Base-by-base conservation (phyloP, 2,888 invertebrate species). In the Petrolisthes cinctipes region DNA sequence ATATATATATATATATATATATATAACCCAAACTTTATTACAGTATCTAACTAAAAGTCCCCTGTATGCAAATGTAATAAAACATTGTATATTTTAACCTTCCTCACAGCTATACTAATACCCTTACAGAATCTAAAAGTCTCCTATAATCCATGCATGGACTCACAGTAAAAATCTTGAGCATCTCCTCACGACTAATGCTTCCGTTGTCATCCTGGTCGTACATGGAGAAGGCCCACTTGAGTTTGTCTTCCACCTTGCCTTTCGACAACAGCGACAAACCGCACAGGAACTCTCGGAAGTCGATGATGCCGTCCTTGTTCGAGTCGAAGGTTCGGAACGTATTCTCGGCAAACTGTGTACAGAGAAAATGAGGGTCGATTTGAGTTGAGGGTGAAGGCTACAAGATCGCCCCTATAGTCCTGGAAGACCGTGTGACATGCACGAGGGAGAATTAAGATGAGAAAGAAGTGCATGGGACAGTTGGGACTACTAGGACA, bases 211-310 rank as follows among this genome's bases (percentile, higher is more conserved):
- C 98, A 93, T 99, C 99, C 91, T 99, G 95, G 93, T 99, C 99
- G 93, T 99, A 99, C 98, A 99, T 99, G 92, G 97, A 97, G 94
- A 99, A 99, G 89, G 99, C 99, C 99, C 99, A 99, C 94, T 97
- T 97, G 85, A 99, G 95, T 93, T 99, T 99, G 94, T 99, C 98
- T 93, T 99, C 99, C 92, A 99, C 94, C 93, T 98, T 98, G 85
- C 99, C 99, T 91, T 99, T 95, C 20, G 98, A 98, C 78, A 99
- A 99, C 90, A 99, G 98, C 92, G 98, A 98, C 90, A 99, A 95
- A 17, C 99, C 99, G 94, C 98, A 99, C 82, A 99, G 95, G 93
- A 99, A 99, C 94, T 99, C 99, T 94, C 98, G 96, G 94, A 99
- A 99, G 94, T 99, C 98, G 93, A 99, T 99, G 92, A 98, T 98